Evolutionary conservation across 92 coral and sea anemone species (phyloP), one percentile per base, ranked within the genome.

Genomic region (Isaurus tuberculatus): DNA sequence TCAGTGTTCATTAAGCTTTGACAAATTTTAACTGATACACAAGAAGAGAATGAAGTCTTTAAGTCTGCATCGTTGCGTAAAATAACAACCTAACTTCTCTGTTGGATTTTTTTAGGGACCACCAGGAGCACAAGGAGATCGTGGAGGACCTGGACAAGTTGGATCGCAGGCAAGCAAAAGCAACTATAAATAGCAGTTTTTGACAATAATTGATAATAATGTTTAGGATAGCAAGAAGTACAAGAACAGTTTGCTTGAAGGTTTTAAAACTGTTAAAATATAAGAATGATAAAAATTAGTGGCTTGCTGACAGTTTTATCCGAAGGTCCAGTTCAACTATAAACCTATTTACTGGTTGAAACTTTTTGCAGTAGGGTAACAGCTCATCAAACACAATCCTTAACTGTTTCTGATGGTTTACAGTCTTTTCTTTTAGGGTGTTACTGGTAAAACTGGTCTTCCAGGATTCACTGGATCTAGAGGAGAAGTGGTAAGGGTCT

Each of bases 71-170:
- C n/a, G n/a, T n/a, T n/a, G n/a, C n/a, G n/a, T n/a, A n/a, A n/a
- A n/a, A n/a, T n/a, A n/a, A n/a, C n/a, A n/a, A 27, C 13, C 29
- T 26, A 63, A 63, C 69, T 28, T 63, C 27, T 29, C 4, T 25
- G 32, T 63, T 63, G 2, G 69, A 5, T 72, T 30, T 27, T 65
- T 14, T 22, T 79, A 95, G 98, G 99, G 99, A 64, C 89, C 81
- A 37, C 63, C 93, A 28, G 99, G 99, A 70, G 81, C 92, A 28
- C 95, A 97, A 79, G 99, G 99, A 16, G 93, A 90, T 72, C 95
- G 97, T 72, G 99, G 99, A n/a, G 99, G 92, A 64, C 84, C 98
- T n/a, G 99, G 99, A 53, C 91, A 93, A 36, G 93, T 86, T 84
- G 99, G 99, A 80, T 86, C 89, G 75, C 85, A 86, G 91, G 99